phyloP scores from a whole-genome alignment of 2,113 vertebrate genomes.

The Synodontis membranacea region DNA sequence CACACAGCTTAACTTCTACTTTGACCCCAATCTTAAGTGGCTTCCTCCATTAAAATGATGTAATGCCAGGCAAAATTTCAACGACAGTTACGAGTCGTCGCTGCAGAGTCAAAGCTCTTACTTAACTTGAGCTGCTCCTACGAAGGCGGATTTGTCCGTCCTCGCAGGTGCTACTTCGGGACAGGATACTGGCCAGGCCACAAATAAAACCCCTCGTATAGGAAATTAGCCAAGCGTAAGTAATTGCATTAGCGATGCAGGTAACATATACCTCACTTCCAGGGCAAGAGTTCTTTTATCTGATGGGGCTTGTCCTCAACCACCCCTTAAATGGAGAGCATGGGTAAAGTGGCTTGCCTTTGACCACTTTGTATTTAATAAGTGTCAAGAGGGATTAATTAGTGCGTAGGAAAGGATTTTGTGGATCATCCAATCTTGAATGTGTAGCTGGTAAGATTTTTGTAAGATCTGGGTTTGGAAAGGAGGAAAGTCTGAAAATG shows the following conservation, averaged over 20 bases:
- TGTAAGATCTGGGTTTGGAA: neutral
- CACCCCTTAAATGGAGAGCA: slow-evolving; percentile 28
- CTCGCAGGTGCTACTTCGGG: slow-evolving; percentile 29
- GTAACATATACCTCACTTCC: slow-evolving; percentile 48
- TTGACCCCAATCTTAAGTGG: slow-evolving; percentile 26
- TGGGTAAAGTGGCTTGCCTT: slow-evolving; percentile 12
- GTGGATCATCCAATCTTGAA: slow-evolving; percentile 20
- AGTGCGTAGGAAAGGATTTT: slow-evolving; percentile 12
- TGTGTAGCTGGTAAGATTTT: neutral
- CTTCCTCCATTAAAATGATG: slow-evolving; percentile 17
- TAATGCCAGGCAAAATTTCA: slow-evolving; percentile 13
- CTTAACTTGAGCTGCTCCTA: slow-evolving; percentile 15
- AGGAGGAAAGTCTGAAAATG: neutral
- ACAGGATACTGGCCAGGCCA: slow-evolving; percentile 29
- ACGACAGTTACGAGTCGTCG: slow-evolving; percentile 26
- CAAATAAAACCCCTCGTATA: slow-evolving; percentile 30
- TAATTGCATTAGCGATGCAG: slow-evolving; percentile 50
- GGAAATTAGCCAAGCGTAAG: slow-evolving; percentile 41
- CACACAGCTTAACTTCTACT: slow-evolving; percentile 26
- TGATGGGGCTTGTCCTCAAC: slow-evolving; percentile 37
- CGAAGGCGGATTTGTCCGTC: slow-evolving; percentile 9
- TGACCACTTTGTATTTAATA: slow-evolving; percentile 17
- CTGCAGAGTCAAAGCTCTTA: slow-evolving; percentile 16
- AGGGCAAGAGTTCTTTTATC: slow-evolving; percentile 47
- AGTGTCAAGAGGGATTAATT: slow-evolving; percentile 21